A percentile compares a stretch with the other conserved stretches of the same genome.
phyloP scores from a whole-genome alignment of 1,140 invertebrate genomes.

The Amyelois transitella region DNA sequence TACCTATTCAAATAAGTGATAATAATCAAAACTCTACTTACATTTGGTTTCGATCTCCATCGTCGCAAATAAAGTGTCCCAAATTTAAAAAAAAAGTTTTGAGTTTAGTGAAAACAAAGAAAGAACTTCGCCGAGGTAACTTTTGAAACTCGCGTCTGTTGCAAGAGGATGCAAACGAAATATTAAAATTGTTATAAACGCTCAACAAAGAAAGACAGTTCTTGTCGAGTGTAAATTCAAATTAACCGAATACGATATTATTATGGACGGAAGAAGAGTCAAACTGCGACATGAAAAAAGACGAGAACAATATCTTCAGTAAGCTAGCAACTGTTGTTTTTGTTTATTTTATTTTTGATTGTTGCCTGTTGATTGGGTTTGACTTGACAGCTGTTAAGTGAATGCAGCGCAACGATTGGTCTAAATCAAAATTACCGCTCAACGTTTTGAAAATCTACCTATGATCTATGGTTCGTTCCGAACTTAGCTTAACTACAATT shows the following conservation, averaged over 20 bases:
- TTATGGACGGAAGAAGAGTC: neutral
- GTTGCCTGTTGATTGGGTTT: neutral
- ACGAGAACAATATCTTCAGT: conserved; percentile 30
- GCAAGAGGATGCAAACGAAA: neutral
- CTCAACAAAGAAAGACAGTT: no score
- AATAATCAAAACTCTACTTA: conserved; percentile 31
- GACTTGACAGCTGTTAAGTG: conserved; percentile 37
- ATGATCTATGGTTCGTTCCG: conserved; percentile 43
- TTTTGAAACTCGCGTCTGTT: neutral
- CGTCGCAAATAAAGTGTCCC: conserved; percentile 5
- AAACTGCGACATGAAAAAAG: conserved; percentile 6
- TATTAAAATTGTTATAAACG: neutral
- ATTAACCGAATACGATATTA: conserved; percentile 8
- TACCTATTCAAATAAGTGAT: neutral
- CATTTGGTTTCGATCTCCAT: conserved; percentile 66
- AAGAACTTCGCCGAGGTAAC: neutral
- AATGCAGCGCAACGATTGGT: conserved; percentile 41
- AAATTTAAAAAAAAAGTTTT: neutral
- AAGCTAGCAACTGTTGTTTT: neutral
- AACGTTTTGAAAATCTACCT: conserved; percentile 40
- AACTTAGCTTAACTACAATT: conserved; percentile 10
- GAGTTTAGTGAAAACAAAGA: neutral
- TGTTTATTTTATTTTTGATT: conserved; percentile 1
- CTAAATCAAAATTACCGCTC: conserved; percentile 46
- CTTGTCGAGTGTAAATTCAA: no score